A percentile compares a stretch with the other conserved stretches of the same genome.
phyloP scores from a whole-genome alignment of 2,797 vertebrate genomes.

The Periophthalmus magnuspinnatus region DNA sequence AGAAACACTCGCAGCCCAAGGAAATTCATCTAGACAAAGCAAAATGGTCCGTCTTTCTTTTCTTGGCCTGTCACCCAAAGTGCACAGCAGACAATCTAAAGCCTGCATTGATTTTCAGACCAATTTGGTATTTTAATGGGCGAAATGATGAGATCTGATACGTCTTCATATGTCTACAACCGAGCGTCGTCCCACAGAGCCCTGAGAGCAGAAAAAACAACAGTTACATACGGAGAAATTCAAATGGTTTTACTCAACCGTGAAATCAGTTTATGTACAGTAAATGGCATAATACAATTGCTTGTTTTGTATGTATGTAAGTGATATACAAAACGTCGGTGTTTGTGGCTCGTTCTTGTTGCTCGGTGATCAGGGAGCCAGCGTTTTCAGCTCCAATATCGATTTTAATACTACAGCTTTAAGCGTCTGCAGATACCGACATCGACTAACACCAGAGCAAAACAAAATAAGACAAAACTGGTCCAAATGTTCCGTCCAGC shows the following conservation, averaged over 20 bases:
- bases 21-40: constrained; percentile 40
- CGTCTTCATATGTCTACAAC: constrained; percentile 19
- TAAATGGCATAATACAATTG: background rate
- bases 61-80: constrained; percentile 11
- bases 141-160: constrained; percentile 41
- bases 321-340: background rate
- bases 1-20: constrained; percentile 31
- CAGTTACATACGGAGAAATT: constrained; percentile 1
- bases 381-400: no score
- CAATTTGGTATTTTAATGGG: constrained; percentile 48
- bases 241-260: background rate
- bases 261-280: constrained; percentile 2
- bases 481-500: no score
- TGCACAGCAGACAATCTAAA: constrained; percentile 20
- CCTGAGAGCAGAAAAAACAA: background rate
- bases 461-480: no score
- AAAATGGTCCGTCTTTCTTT: constrained; percentile 18
- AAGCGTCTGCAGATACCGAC: no score
- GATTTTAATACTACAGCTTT: no score
- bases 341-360: background rate
- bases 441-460: no score
- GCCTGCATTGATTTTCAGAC: constrained; percentile 41
- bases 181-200: constrained; percentile 12
- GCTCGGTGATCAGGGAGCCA: no score
- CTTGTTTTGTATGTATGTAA: no score